Evolutionary conservation across 2,113 vertebrate species (phyloP), one percentile per base, ranked within the genome.

Genomic region (Oreotrochilus melanogaster): DNA sequence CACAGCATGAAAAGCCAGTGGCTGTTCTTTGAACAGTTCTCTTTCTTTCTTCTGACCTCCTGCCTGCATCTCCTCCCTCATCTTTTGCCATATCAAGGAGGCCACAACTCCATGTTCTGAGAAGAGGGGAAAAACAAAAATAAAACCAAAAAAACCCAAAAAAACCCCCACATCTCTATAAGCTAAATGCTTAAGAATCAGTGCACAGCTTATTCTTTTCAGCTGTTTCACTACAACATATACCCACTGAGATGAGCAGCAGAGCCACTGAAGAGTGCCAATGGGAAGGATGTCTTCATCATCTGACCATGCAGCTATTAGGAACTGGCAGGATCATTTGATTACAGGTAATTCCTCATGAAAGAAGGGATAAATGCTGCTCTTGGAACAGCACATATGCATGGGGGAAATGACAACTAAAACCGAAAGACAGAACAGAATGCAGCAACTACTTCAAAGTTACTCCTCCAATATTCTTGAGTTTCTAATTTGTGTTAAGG

Each of bases 351-450:
- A 86, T 43, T 45, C 30, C 13, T 43, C 79, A 35, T 12, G 56
- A 74, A 80, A 66, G 56, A 35, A 61, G 48, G 23, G 23, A 21
- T 16, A 28, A 1, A 0, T 42, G 37, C 19, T 0, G 0, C 9
- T 21, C 90, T 60, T 37, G 48, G 56, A 90, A 65, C 27, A 16
- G 31, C 69, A 70, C 56, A 10, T 35, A 15, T 18, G n/a, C 47
- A 51, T 66, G 35, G 19, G n/a, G 31, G 17, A 61, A 69, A 78
- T 31, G 23, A 78, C 47, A 92, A 45, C 1, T 33, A 76, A 90
- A 88, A 37, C 28, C 51, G 56, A 90, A 86, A 90, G 67, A 31
- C 35, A 88, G 18, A n/a, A 12, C 10, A 31, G 78, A 65, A 45
- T 2, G 35, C 14, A 57, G 12, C 21, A 58, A 54, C 28, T 53